phyloP scores from a whole-genome alignment of 2,888 invertebrate species.

The Euplexia lucipara region DNA sequence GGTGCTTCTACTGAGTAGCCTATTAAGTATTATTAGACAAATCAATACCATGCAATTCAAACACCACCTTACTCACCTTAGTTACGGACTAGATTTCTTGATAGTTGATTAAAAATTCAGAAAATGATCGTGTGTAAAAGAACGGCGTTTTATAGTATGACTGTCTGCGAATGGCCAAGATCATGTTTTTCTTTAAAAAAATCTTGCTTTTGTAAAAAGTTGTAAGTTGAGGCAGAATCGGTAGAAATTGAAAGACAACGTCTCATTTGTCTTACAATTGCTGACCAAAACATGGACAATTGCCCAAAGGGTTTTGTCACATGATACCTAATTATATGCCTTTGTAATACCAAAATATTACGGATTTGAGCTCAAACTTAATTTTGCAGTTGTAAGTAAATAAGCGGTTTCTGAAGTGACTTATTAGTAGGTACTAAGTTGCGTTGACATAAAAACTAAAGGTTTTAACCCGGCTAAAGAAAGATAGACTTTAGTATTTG shows the following conservation, averaged over 20 bases:
- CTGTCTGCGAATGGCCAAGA: too few species aligned
- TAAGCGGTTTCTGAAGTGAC: too few species aligned
- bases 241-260: too few species aligned
- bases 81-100: background rate
- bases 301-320: too few species aligned
- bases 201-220: background rate
- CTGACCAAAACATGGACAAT: background rate
- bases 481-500: too few species aligned
- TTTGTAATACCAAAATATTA: too few species aligned
- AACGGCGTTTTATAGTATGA: background rate
- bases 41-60: slow-evolving; percentile 34
- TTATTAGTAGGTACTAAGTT: too few species aligned
- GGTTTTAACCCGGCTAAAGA: too few species aligned
- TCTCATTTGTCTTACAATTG: background rate
- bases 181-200: background rate
- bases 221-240: background rate
- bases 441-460: too few species aligned
- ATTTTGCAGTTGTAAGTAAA: too few species aligned
- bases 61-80: background rate
- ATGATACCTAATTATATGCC: too few species aligned
- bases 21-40: slow-evolving; percentile 30
- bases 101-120: background rate
- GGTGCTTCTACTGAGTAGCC: slow-evolving; percentile 6
- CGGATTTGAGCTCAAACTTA: too few species aligned
- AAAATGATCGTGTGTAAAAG: background rate